Percentiles rank a stretch among this genome's conserved stretches.
Conservation (phyloP, 2,797 vertebrate species). For the Cuniculus paca region DNA sequence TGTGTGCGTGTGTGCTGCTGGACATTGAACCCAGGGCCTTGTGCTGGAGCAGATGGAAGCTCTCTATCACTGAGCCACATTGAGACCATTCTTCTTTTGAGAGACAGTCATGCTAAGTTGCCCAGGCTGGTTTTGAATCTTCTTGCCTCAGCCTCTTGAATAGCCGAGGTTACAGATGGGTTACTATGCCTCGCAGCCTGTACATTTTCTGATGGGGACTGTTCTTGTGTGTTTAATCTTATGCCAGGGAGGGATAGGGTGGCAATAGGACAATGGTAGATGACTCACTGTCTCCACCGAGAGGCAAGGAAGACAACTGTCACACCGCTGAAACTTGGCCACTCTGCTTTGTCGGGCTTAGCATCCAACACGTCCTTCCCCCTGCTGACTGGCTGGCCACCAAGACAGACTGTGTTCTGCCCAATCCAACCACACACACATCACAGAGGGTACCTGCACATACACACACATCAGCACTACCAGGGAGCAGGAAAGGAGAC, state of each 20-base stretch:
- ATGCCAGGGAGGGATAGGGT: background rate
- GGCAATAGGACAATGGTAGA: background rate
- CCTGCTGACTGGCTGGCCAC: background rate
- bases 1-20: background rate
- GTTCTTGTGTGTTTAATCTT: background rate
- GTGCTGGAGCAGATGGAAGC: background rate
- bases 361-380: background rate
- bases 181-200: background rate
- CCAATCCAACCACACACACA: background rate
- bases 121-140: background rate
- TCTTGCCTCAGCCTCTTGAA: background rate
- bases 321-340: background rate
- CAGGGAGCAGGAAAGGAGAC: background rate
- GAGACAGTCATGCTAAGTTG: background rate
- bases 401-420: background rate
- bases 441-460: background rate
- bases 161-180: background rate
- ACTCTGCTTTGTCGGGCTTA: background rate
- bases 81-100: background rate
- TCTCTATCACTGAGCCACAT: background rate
- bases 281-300: background rate
- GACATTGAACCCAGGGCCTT: background rate
- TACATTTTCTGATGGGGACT: background rate
- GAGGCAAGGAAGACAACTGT: background rate
- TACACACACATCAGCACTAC: background rate